A percentile compares a stretch with the other conserved stretches of the same genome.
phyloP scores from a whole-genome alignment of 1,140 invertebrate species.

The Brachionus calyciflorus region DNA sequence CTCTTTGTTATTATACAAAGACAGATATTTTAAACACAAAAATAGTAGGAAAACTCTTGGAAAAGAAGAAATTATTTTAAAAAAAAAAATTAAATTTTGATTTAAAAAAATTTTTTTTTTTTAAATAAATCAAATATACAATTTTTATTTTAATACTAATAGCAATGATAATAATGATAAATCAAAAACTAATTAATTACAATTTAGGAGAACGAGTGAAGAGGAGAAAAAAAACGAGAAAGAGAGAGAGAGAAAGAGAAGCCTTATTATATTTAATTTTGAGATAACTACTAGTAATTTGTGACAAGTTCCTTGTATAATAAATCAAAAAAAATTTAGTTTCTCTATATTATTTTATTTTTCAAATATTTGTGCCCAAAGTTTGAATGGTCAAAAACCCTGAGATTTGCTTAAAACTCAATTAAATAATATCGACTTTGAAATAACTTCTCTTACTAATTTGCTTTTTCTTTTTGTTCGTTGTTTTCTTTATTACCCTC shows the following conservation, averaged over 20 bases:
- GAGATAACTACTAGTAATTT: background rate
- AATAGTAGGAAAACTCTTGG: slow-evolving; percentile 29
- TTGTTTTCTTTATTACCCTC: too few relatives aligned
- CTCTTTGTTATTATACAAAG: slow-evolving; percentile 39
- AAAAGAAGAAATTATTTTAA: slow-evolving; percentile 30
- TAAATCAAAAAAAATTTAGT: too few relatives aligned
- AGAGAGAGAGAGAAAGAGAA: too few relatives aligned
- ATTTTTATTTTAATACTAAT: slow-evolving; percentile 4
- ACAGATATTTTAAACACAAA: slow-evolving; percentile 41
- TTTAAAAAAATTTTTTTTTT: background rate
- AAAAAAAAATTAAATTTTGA: background rate
- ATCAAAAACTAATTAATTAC: slow-evolving; percentile 42
- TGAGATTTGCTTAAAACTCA: background rate
- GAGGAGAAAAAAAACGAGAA: too few relatives aligned
- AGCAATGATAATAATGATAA: slow-evolving; percentile 38
- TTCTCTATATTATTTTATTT: too few relatives aligned
- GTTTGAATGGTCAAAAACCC: slow-evolving; percentile 10
- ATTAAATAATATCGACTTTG: too few relatives aligned
- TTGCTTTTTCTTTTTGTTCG: too few relatives aligned
- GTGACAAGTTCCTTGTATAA: slow-evolving; percentile 40
- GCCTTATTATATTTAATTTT: slow-evolving; percentile 34
- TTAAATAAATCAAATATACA: slow-evolving; percentile 33
- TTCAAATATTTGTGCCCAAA: background rate
- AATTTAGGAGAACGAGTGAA: background rate
- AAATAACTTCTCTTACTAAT: too few relatives aligned